Evolutionary conservation across 2,797 vertebrate species (phyloP).

Genomic region (Mormyrops attenuatus): DNA sequence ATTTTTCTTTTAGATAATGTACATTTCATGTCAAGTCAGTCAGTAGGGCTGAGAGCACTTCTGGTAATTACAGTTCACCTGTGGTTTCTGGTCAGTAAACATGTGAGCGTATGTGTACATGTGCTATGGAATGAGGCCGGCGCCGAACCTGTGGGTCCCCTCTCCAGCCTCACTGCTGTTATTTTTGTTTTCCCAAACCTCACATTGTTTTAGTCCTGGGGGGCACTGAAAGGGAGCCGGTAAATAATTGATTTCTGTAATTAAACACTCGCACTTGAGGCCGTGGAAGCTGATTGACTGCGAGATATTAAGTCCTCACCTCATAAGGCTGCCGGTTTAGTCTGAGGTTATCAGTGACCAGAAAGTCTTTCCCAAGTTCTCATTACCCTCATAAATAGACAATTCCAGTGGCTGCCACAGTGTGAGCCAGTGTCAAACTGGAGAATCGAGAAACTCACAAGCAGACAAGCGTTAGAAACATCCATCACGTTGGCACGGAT

Average conservation of each 20-base stretch:
- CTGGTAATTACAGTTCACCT: background rate
- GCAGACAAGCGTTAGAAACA: background rate
- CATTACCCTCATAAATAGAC: constrained; percentile 77
- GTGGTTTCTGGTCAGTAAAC: background rate
- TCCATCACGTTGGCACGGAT: background rate
- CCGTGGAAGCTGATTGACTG: constrained; percentile 71
- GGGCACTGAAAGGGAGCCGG: constrained; percentile 69
- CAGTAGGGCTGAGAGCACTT: background rate
- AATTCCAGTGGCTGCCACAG: constrained; percentile 66
- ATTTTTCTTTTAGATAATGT: background rate
- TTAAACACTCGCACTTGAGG: constrained; percentile 71
- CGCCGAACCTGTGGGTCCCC: background rate
- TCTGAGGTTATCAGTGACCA: constrained; percentile 75
- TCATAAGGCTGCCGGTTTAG: constrained; percentile 73
- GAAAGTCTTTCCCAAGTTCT: constrained; percentile 63
- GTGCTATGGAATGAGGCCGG: background rate
- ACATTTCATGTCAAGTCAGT: background rate
- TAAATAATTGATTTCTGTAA: constrained; percentile 79
- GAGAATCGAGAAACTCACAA: constrained; percentile 25
- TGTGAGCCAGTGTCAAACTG: constrained; percentile 66
- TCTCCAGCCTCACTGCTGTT: constrained; percentile 18
- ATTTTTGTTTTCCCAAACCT: constrained; percentile 37
- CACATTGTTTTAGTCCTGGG: constrained; percentile 44
- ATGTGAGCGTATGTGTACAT: background rate
- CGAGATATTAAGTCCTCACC: constrained; percentile 73